Percentiles rank a stretch among this genome's conserved stretches.
phyloP scores from a whole-genome alignment of 2,888 invertebrate genomes.

The Cephus runcator region DNA sequence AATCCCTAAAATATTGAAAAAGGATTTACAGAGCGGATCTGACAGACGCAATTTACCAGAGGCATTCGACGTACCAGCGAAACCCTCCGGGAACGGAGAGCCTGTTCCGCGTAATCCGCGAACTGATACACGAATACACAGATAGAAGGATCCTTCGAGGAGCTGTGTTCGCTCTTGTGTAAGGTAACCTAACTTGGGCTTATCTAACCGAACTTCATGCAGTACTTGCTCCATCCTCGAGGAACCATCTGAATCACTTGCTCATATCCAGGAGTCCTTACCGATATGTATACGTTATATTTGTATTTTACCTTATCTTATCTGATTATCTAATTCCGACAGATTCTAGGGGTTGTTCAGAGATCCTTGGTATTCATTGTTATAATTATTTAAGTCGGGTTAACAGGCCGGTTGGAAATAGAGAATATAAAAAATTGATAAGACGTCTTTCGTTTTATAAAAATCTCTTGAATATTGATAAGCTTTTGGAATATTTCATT shows the following conservation, averaged over 20 bases:
- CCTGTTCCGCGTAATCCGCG: not conserved
- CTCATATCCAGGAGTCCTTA: not conserved
- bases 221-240: not conserved
- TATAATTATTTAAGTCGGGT: too few relatives aligned
- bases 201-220: not conserved
- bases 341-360: not conserved
- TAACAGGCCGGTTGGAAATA: too few relatives aligned
- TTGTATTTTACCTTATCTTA: not conserved
- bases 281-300: not conserved
- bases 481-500: not conserved
- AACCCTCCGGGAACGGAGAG: not conserved
- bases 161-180: not conserved
- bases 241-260: not conserved
- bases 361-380: too few relatives aligned
- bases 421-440: not conserved
- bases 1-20: conserved; percentile 2
- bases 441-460: not conserved
- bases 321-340: not conserved
- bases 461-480: too few relatives aligned
- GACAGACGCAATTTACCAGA: conserved; percentile 3
- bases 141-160: not conserved
- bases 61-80: not conserved
- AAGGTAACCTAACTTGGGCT: not conserved
- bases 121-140: not conserved
- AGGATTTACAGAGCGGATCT: conserved; percentile 4